Evolutionary conservation across 2,797 vertebrate species (phyloP).

Genomic region (Chiloscyllium punctatum): DNA sequence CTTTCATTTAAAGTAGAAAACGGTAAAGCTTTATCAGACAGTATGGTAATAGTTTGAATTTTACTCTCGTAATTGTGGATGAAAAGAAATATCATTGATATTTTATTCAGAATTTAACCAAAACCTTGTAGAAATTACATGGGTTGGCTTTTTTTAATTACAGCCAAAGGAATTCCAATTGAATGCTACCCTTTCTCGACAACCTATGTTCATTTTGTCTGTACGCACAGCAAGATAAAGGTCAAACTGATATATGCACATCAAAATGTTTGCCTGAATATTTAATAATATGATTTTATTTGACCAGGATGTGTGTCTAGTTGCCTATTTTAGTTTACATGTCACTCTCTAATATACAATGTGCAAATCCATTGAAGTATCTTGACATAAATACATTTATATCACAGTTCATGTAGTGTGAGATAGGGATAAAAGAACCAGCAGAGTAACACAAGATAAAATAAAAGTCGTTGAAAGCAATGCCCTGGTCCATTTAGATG

Average conservation of each 20-base stretch:
- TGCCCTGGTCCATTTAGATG: slow-evolving; percentile 21
- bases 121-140: neutral
- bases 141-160: neutral
- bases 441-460: neutral
- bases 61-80: neutral
- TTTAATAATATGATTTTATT: neutral
- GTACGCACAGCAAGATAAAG: neutral
- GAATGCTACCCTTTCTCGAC: neutral
- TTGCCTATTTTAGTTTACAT: neutral
- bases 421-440: neutral
- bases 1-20: neutral
- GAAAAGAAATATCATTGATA: neutral
- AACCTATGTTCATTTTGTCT: neutral
- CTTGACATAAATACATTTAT: neutral
- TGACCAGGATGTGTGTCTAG: neutral
- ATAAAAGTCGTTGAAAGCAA: slow-evolving; percentile 3
- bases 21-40: neutral
- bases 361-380: neutral
- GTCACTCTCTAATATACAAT: neutral
- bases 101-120: neutral
- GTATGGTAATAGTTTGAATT: neutral
- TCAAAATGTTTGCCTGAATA: neutral
- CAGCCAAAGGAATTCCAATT: neutral
- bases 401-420: neutral
- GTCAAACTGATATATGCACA: neutral